Evolutionary conservation across 1,140 invertebrate species (phyloP).

Genomic region (Zaprionus taronus): DNA sequence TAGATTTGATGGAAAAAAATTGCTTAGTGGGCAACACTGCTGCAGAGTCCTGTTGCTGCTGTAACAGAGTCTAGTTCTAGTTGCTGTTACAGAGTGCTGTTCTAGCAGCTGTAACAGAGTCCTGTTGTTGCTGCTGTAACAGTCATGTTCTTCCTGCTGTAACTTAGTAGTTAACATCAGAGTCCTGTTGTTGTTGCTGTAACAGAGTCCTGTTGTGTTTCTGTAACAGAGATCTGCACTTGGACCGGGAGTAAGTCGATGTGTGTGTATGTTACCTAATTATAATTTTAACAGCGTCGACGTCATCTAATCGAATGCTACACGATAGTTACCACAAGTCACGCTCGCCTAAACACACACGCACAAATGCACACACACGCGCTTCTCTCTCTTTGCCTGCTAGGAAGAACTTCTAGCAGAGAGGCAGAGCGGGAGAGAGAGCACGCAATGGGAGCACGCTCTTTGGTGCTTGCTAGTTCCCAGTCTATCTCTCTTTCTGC

Average conservation of each 20-base stretch:
- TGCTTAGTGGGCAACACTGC: not conserved
- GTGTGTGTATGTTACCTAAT: slow-evolving; percentile 22
- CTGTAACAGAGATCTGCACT: slow-evolving; percentile 1
- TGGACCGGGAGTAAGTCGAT: not conserved
- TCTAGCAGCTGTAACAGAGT: too few species aligned
- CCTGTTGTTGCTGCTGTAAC: too few species aligned
- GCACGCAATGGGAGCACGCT: not conserved
- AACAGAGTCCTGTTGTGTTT: too few species aligned
- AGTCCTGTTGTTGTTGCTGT: not conserved
- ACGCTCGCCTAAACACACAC: not conserved
- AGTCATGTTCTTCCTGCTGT: not conserved
- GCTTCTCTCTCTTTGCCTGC: slow-evolving; percentile 25
- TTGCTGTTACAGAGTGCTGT: too few species aligned
- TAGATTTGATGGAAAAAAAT: too few species aligned
- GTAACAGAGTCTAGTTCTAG: not conserved
- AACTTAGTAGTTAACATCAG: too few species aligned
- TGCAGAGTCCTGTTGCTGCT: slow-evolving; percentile 14
- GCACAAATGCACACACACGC: not conserved
- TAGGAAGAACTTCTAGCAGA: slow-evolving; percentile 58
- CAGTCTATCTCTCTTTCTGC: slow-evolving; percentile 25
- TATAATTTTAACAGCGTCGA: slow-evolving; percentile 5
- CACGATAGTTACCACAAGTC: slow-evolving; percentile 31
- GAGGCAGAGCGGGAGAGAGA: not conserved
- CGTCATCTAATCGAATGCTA: slow-evolving; percentile 38
- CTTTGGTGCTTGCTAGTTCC: slow-evolving; percentile 7